Evolutionary conservation across 2,797 vertebrate species (phyloP), one percentile per base, ranked within the genome.

Genomic region (Mallotus villosus): DNA sequence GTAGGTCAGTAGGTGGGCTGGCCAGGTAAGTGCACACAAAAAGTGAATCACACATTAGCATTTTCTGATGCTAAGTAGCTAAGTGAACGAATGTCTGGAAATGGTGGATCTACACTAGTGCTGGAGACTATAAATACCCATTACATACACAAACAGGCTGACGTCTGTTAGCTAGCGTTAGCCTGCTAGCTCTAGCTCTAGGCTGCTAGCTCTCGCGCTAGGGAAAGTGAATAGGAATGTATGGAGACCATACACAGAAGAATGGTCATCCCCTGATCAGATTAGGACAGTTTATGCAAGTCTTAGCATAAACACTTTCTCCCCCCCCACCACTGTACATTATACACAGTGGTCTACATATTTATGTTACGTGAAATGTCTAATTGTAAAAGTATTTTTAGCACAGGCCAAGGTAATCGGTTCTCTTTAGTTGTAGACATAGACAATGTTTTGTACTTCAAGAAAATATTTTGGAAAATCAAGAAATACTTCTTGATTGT

Each of bases 1-100:
- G n/a, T 59, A 59, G 58, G 58, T 24, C 58, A 17, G 3, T 14
- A 4, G 17, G 17, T 14, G 49, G 76, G 73, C 49, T 34, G 0
- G 73, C 61, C 73, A 0, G 63, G 21, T 34, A 55, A 71, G 81
- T 81, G 16, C 27, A 34, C 5, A 19, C 37, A 14, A 14, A 62
- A 7, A 59, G 22, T 6, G 21, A 29, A 62, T 83, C 84, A 85
- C 85, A 82, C 84, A 76, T 83, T 25, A n/a, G 69, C 37, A 71
- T 75, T 71, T 83, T 79, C 85, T 87, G 84, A 86, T 88, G 89
- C 81, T 83, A 69, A 81, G 57, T 64, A 64, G 68, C 73, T 74
- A 75, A 82, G 62, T 84, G 70, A 85, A 76, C 68, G 74, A 78
- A 55, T 58, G 49, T 68, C 74, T 58, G 70, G 49, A n/a, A 60